Conservation (phyloP, 2,113 vertebrate genomes). For the Vulpes ferrilata region DNA sequence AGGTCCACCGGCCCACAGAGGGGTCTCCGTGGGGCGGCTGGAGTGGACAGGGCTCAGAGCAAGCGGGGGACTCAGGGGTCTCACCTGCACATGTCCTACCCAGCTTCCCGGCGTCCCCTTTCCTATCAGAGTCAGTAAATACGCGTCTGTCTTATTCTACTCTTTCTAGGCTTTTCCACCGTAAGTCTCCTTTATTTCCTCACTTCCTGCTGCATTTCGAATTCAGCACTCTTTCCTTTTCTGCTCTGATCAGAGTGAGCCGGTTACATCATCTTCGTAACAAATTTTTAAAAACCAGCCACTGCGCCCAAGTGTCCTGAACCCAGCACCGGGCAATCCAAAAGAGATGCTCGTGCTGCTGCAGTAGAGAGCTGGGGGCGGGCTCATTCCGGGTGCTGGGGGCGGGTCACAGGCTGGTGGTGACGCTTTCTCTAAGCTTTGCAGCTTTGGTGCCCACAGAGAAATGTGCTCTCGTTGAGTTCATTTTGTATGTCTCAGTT, state of each 20-base stretch:
- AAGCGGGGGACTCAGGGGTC: neutral
- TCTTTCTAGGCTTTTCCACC: neutral
- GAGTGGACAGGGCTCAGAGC: neutral
- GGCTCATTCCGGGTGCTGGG: neutral
- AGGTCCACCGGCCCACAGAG: neutral
- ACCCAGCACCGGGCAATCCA: neutral
- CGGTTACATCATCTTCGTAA: neutral
- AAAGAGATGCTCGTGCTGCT: neutral
- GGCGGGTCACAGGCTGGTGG: no score
- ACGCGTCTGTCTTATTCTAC: neutral
- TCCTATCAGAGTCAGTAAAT: neutral
- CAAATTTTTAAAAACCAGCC: neutral
- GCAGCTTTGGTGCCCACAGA: neutral
- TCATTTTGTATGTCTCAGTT: neutral
- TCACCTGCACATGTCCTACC: accelerated
- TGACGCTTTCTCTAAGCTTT: neutral
- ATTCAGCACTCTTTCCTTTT: neutral
- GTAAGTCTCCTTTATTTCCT: no score
- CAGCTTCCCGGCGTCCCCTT: accelerated
- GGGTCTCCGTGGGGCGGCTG: accelerated
- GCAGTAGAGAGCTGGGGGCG: neutral
- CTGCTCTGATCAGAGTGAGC: neutral
- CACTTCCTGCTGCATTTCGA: neutral
- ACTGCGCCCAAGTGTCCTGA: neutral
- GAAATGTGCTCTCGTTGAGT: neutral